Percentiles rank a stretch among this genome's conserved stretches.
Evolutionary conservation across 2,888 invertebrate species (phyloP).

Genomic region (Minunthozetes semirufus): DNA sequence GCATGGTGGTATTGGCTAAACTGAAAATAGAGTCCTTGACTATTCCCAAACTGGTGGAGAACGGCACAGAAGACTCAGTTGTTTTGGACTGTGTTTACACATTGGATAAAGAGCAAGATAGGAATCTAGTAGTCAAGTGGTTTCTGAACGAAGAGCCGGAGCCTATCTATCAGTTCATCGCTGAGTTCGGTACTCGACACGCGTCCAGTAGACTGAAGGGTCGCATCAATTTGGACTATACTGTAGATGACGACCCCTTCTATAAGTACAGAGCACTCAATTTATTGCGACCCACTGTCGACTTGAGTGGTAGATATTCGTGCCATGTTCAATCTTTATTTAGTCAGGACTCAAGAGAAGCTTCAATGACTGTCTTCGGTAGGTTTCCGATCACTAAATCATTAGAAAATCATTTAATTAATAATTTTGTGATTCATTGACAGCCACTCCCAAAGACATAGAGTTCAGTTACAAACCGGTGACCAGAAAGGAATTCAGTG

Average conservation of each 20-base stretch:
- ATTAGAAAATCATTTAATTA: neutral
- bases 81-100: constrained; percentile 43
- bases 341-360: constrained; percentile 40
- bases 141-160: constrained; percentile 43
- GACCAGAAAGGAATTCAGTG: constrained; percentile 6
- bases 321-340: constrained; percentile 42
- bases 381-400: constrained; percentile 35
- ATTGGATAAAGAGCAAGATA: constrained; percentile 39
- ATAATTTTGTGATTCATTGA: neutral
- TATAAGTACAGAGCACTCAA: constrained; percentile 41
- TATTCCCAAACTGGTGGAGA: constrained; percentile 42
- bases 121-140: constrained; percentile 43
- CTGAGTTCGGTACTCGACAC: constrained; percentile 39
- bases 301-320: constrained; percentile 42
- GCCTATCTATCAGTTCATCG: constrained; percentile 44
- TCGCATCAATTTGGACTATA: constrained; percentile 40
- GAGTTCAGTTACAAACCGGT: constrained; percentile 33
- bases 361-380: constrained; percentile 43
- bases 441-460: constrained; percentile 37
- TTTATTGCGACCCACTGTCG: constrained; percentile 41
- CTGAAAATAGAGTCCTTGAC: constrained; percentile 41
- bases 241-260: constrained; percentile 35
- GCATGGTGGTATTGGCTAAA: constrained; percentile 27
- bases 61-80: constrained; percentile 42
- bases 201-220: constrained; percentile 40